phyloP scores from a whole-genome alignment of 2,888 invertebrate genomes.

The Synanthedon andrenaeformis region DNA sequence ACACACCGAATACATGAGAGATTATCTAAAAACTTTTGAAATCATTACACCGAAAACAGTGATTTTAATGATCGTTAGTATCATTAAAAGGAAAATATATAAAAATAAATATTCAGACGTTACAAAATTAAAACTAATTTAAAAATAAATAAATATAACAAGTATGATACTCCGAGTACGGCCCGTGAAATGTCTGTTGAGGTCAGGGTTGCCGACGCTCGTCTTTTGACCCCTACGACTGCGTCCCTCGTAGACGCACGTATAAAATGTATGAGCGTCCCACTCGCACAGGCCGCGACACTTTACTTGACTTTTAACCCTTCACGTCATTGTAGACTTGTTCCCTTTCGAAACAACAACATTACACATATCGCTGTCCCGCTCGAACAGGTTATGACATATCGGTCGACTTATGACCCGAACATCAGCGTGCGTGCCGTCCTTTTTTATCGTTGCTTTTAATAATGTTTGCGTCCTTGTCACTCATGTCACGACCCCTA shows the following conservation, averaged over 20 bases:
- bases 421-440: constrained; percentile 38
- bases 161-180: constrained; percentile 29
- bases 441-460: constrained; percentile 36
- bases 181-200: constrained; percentile 45
- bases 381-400: constrained; percentile 66
- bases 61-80: too few species aligned
- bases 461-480: constrained; percentile 38
- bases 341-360: constrained; percentile 36
- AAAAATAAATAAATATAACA: too few species aligned
- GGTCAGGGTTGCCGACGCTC: constrained; percentile 67
- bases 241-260: constrained; percentile 29
- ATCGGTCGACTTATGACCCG: constrained; percentile 65
- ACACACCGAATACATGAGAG: too few species aligned
- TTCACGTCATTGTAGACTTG: constrained; percentile 55
- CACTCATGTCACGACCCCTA: constrained; percentile 56
- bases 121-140: too few species aligned
- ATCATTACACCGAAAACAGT: too few species aligned
- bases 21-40: too few species aligned
- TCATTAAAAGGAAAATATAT: too few species aligned
- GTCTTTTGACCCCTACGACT: constrained; percentile 59
- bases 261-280: constrained; percentile 27
- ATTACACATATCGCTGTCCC: constrained; percentile 33
- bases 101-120: too few species aligned
- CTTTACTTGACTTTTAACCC: constrained; percentile 67
- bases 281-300: constrained; percentile 59